Conservation (phyloP, 2,113 vertebrate genomes). For the Neotoma lepida region DNA sequence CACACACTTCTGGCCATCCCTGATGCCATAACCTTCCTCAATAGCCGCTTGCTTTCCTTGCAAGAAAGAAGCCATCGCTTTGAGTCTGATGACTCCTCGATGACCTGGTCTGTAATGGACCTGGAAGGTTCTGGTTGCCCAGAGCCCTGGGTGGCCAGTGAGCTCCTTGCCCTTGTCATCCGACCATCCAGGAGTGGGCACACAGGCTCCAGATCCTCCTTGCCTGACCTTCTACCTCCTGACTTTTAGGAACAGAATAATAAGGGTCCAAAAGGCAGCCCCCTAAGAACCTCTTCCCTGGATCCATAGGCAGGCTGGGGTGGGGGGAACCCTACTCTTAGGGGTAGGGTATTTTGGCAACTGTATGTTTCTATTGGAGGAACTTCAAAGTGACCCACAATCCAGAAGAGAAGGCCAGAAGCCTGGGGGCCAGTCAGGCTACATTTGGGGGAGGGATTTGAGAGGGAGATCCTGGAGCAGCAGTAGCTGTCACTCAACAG, state of each 20-base stretch:
- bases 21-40: not conserved
- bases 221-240: not conserved
- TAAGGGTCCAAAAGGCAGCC: not conserved
- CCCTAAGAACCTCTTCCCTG: not conserved
- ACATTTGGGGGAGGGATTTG: not conserved
- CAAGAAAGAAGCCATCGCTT: not conserved
- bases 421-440: no score
- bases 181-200: rapidly evolving
- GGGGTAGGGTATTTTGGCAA: not conserved
- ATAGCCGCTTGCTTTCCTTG: not conserved
- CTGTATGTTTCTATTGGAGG: not conserved
- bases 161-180: not conserved
- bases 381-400: not conserved
- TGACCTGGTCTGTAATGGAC: not conserved
- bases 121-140: not conserved
- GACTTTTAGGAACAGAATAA: not conserved
- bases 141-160: not conserved
- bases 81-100: not conserved
- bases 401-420: not conserved
- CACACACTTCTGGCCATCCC: not conserved
- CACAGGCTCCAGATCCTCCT: not conserved
- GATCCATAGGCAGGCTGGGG: not conserved
- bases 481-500: not conserved
- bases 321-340: not conserved
- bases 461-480: not conserved